Evolutionary conservation across 2,797 vertebrate species (phyloP), one percentile per base, ranked within the genome.

Genomic region (Anabas testudineus): DNA sequence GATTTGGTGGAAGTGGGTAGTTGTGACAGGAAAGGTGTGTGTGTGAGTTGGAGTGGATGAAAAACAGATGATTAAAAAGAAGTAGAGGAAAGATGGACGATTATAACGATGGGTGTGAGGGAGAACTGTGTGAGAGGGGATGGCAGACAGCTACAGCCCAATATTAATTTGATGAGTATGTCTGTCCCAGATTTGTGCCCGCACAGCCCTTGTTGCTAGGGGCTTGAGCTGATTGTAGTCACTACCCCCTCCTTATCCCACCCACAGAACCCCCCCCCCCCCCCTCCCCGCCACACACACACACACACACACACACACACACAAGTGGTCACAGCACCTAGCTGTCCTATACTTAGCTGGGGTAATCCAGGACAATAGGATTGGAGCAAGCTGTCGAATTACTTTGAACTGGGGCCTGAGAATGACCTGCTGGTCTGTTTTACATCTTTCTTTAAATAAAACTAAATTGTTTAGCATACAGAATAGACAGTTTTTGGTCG

Each of bases 281-380:
- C n/a, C n/a, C n/a, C n/a, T n/a, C n/a, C n/a, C n/a, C n/a, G n/a
- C n/a, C n/a, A n/a, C n/a, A n/a, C n/a, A n/a, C n/a, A n/a, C n/a
- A n/a, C n/a, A n/a, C n/a, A n/a, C n/a, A n/a, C n/a, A n/a, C n/a
- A 2, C 21, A 14, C 59, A 32, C 15, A 34, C 24, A 43, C 36
- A 19, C 7, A 68, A 81, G 63, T 74, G 76, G 71, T 73, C 82
- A 67, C 34, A 66, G 62, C 71, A 75, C 69, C 83, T 54, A 73
- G 76, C n/a, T n/a, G 63, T 74, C 67, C 86, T 77, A 61, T 87
- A 85, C 78, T 88, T 88, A 83, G 57, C 65, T 41, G 46, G 30
- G 66, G 24, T 91, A 92, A 90, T 90, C 87, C 85, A 30, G 21
- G 69, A 54, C 80, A 88, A 89, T 79, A 83, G 87, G 87, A 90